Base-by-base conservation (phyloP, 2,113 vertebrate species). In the Emydura subglobosa region DNA sequence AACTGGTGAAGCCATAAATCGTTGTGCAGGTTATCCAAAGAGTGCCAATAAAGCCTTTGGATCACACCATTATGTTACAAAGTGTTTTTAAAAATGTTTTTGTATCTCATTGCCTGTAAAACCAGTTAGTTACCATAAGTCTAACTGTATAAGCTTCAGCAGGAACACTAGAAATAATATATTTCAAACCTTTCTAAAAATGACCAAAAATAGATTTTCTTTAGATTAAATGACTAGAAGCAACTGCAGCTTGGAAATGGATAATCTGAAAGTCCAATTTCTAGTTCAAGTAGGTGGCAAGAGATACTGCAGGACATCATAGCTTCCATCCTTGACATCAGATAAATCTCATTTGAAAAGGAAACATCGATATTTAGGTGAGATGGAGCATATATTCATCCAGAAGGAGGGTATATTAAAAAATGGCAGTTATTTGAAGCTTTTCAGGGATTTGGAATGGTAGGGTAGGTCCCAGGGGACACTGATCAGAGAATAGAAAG, bases 141-240 rank as follows among this genome's bases (percentile, higher is more conserved):
- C 4, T 12, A 78, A 4, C 7, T 86, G 25, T 34, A 29, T 0
- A 65, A 82, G 14, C 2, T 55, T 27, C 17, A 61, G 2, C 44
- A 53, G 34, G 19, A 80, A 34, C 29, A 53, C 12, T 51, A 10
- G 50, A 21, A 53, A 9, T 80, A n/a, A 80, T 51, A 7, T 3
- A 34, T 61, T 61, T 61, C 29, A 61, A 29, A 61, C 12, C 59
- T 61, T 31, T 34, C 51, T n/a, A 51, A 53, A 80, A 80, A n/a
- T 80, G 79, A 80, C 34, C 9, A 51, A 53, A 53, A 53, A 53
- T 53, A 34, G 49, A 29, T 51, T 80, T 53, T 39, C 16, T 72
- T 1, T 88, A 92, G 88, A 93, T 72, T n/a, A 76, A 91, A 39
- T 78, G 89, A 86, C 3, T 2, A 81, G 95, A 88, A 72, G 3